phyloP scores from a whole-genome alignment of 1,140 invertebrate species.

The Heterodera schachtii region DNA sequence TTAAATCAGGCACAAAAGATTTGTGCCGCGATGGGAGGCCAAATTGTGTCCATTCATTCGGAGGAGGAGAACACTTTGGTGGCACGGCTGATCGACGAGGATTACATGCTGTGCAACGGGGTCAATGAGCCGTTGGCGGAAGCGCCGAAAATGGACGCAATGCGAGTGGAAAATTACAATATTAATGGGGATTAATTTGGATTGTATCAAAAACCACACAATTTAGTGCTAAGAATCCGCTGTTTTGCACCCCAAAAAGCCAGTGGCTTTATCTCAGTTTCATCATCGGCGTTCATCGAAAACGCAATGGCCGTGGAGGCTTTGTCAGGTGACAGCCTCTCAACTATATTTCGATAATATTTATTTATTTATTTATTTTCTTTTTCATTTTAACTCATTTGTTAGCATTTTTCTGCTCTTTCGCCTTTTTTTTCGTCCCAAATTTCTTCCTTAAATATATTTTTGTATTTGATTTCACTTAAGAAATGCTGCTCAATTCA shows the following conservation, averaged over 20 bases:
- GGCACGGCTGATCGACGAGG: background rate
- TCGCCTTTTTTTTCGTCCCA: no score
- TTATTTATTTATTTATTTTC: no score
- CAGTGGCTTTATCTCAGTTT: background rate
- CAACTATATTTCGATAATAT: no score
- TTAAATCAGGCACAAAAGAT: background rate
- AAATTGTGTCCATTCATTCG: constrained; percentile 1
- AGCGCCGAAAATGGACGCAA: background rate
- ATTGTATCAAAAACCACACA: no score
- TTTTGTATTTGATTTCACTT: no score
- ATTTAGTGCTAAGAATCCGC: background rate
- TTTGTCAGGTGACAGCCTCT: background rate
- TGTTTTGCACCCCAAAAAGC: background rate
- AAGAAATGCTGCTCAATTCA: no score
- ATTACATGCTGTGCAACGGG: background rate
- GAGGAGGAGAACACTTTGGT: background rate
- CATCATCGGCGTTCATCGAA: background rate
- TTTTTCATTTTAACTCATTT: no score
- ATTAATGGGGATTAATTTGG: no score
- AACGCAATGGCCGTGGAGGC: background rate
- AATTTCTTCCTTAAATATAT: no score
- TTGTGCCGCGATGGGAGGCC: background rate
- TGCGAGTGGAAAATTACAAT: background rate
- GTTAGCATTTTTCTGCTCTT: no score
- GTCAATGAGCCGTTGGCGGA: background rate